Evolutionary conservation across 2,797 vertebrate genomes (phyloP).

Genomic region (Potorous gilbertii): DNA sequence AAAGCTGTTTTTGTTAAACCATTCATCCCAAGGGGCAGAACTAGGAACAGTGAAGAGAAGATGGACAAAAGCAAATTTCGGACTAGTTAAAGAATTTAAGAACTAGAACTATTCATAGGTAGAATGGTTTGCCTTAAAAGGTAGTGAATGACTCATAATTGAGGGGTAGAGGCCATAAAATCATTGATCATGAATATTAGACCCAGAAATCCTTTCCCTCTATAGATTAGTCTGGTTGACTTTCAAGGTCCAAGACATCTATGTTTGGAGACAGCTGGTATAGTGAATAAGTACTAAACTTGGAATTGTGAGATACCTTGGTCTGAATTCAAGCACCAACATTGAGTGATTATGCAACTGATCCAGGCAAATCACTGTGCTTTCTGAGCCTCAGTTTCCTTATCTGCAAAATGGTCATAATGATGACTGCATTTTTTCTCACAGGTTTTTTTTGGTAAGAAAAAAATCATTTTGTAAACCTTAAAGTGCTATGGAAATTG

Average conservation of each 20-base stretch:
- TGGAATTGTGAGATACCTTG: not conserved
- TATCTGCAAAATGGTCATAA: not conserved
- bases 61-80: not conserved
- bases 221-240: not conserved
- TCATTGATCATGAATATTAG: too few species aligned
- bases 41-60: not conserved
- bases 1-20: too few species aligned
- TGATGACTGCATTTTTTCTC: not conserved
- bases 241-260: not conserved
- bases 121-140: not conserved
- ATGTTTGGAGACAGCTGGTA: not conserved
- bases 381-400: not conserved
- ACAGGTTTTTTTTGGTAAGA: too few species aligned
- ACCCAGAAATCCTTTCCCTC: not conserved
- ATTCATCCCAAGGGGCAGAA: not conserved
- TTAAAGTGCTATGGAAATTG: not conserved
- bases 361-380: not conserved
- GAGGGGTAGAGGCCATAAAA: too few species aligned
- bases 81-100: not conserved
- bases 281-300: not conserved
- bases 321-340: not conserved
- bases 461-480: not conserved
- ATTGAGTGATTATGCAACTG: not conserved
- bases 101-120: not conserved
- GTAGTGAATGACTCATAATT: not conserved